phyloP scores from a whole-genome alignment of 2,888 invertebrate genomes.

The Barypeithes pellucidus region DNA sequence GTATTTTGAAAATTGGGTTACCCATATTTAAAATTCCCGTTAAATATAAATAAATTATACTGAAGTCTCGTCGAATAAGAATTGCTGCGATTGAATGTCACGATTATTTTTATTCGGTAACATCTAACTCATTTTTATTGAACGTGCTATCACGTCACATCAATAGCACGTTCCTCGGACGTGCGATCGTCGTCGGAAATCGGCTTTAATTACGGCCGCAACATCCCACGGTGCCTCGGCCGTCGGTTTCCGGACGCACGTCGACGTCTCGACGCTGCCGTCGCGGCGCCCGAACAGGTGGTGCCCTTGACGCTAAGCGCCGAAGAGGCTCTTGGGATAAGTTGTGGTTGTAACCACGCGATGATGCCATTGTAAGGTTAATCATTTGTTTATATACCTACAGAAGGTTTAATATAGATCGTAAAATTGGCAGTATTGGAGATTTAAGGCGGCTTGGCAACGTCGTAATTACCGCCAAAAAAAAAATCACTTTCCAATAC shows the following conservation, averaged over 20 bases:
- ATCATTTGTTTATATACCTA: conserved; percentile 30
- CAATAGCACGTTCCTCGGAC: background rate
- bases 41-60: too few species aligned
- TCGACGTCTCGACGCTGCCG: conserved; percentile 21
- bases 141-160: background rate
- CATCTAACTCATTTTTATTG: background rate
- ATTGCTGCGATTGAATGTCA: too few species aligned
- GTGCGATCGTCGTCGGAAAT: conserved; percentile 18
- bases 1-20: too few species aligned
- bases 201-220: conserved; percentile 30
- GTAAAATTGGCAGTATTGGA: too few species aligned
- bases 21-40: too few species aligned
- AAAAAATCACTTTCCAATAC: too few species aligned
- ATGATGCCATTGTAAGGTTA: conserved; percentile 22
- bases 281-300: conserved; percentile 52
- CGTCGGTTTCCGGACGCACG: conserved; percentile 28
- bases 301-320: conserved; percentile 53
- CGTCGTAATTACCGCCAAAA: too few species aligned
- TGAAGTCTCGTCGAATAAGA: too few species aligned
- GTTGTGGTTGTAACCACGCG: conserved; percentile 32
- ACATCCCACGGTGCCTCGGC: conserved; percentile 14
- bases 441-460: background rate
- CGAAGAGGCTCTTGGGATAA: conserved; percentile 43
- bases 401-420: background rate
- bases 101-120: too few species aligned